Evolutionary conservation across 1,140 invertebrate species (phyloP), one percentile per base, ranked within the genome.

Genomic region (Drosophila pseudoananassae): DNA sequence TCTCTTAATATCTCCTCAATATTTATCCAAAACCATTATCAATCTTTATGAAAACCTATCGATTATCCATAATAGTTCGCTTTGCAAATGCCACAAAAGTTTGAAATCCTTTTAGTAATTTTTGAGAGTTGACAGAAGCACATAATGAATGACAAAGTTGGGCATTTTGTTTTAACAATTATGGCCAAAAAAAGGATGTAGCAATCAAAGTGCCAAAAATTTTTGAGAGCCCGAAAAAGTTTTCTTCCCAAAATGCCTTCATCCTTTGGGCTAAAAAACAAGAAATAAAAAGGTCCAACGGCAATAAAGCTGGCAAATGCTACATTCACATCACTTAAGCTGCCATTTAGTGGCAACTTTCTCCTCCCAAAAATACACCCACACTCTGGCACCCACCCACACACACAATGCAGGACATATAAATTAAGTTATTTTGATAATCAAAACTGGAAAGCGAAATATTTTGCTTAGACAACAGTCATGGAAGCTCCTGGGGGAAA

Each of bases 361-460:
- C 45, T 46, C 8, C 7, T 40, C 8, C 58, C 17, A 36, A 8
- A 33, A 17, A 40, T 2, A 31, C 10, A n/a, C 10, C 14, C 15
- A 10, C 14, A 27, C 7, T 17, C 38, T 40, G n/a, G 17, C 9
- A 43, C 45, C 40, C 45, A 54, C 58, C 7, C 12, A 31, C 15
- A 57, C 65, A 43, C 15, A 38, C 33, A 36, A 36, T 40, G 33
- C 33, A 57, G 73, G 52, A 53, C 64, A 80, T 77, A 85, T 85
- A 85, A 85, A 85, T 85, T 81, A 87, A 85, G 81, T 85, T 85
- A 85, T 85, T 85, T 87, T 87, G 81, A 85, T 85, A 85, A 87
- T 85, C 81, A 85, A 85, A 85, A 85, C 82, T 81, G 82, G 65
- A 78, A 85, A 78, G 81, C 81, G 81, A 85, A 85, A 73, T 78